A percentile compares a stretch with the other conserved stretches of the same genome.
Evolutionary conservation across 2,888 invertebrate species (phyloP).

Genomic region (Drosophila barbarae): DNA sequence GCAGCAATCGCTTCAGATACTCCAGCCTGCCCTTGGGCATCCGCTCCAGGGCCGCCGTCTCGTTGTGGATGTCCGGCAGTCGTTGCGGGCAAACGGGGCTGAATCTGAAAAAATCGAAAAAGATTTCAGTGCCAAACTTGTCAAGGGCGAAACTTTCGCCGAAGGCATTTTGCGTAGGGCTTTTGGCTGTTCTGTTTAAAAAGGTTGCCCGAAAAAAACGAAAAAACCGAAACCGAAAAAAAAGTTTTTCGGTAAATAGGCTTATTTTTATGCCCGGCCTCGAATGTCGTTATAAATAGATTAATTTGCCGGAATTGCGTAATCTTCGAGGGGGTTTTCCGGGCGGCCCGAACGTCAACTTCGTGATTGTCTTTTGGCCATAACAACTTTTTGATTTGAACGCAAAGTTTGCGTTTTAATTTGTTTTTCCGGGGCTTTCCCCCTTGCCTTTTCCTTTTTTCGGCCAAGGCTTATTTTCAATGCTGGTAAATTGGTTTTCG

Average conservation of each 20-base stretch:
- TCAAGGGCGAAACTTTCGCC: slow-evolving; percentile 51
- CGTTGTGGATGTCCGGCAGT: slow-evolving; percentile 91
- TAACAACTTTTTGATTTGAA: slow-evolving; percentile 69
- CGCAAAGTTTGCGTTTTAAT: slow-evolving; percentile 56
- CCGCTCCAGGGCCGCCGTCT: slow-evolving; percentile 88
- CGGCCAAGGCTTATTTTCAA: slow-evolving; percentile 47
- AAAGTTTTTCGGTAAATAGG: slow-evolving; percentile 51
- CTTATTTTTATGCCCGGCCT: slow-evolving; percentile 55
- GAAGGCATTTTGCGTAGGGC: slow-evolving; percentile 24
- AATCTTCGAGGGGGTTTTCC: slow-evolving; percentile 52
- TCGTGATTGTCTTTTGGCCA: slow-evolving; percentile 55
- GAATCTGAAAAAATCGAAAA: slow-evolving; percentile 81
- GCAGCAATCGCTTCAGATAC: slow-evolving; percentile 91
- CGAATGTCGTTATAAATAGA: slow-evolving; percentile 68
- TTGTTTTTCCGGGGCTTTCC: slow-evolving; percentile 41
- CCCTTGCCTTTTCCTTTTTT: slow-evolving; percentile 3
- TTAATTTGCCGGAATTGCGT: slow-evolving; percentile 68
- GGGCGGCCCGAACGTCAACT: slow-evolving; percentile 27
- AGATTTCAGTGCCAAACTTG: slow-evolving; percentile 39
- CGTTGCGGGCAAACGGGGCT: slow-evolving; percentile 96
- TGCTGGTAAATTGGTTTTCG: slow-evolving; percentile 65
- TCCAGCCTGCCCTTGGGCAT: slow-evolving; percentile 94
- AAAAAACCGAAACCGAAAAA: slow-evolving; percentile 12
- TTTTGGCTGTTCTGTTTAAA: slow-evolving; percentile 31
- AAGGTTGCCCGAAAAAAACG: slow-evolving; percentile 34